A percentile compares a stretch with the other conserved stretches of the same genome.
These are phyloP conservation scores for Caenorhabditis remanei DNA, from an alignment of 1,140 invertebrate species.

Conservation along the genomic window DNA sequence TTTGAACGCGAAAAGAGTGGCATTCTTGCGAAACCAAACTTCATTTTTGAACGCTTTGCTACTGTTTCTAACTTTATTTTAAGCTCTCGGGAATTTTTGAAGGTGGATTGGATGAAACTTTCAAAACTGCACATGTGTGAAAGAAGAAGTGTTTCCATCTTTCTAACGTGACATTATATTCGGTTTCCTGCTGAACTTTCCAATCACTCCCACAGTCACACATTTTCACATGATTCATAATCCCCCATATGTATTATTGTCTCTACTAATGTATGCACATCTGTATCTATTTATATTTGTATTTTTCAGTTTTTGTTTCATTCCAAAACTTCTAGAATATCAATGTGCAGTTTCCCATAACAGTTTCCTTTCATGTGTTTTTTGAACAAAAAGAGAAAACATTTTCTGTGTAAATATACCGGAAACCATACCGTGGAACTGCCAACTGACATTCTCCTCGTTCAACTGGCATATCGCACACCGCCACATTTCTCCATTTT, in stretches of 20 bases:
- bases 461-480: constrained; percentile 85
- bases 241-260: not conserved
- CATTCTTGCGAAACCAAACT: not conserved
- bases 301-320: not conserved
- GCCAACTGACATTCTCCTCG: constrained; percentile 83
- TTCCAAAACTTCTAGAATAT: not conserved
- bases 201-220: too few relatives aligned
- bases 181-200: too few relatives aligned
- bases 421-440: constrained; percentile 47
- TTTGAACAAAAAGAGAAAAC: not conserved
- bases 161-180: too few relatives aligned
- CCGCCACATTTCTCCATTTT: constrained; percentile 76
- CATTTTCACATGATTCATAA: not conserved
- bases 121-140: too few relatives aligned
- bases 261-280: constrained; percentile 7
- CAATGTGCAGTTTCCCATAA: not conserved
- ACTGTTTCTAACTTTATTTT: too few relatives aligned
- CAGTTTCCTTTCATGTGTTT: not conserved
- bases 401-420: not conserved
- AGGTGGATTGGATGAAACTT: too few relatives aligned
- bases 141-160: too few relatives aligned
- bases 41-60: not conserved
- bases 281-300: not conserved
- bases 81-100: too few relatives aligned
- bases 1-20: not conserved